Base-by-base conservation (phyloP, 2,797 vertebrate genomes). In the Aplochiton taeniatus region DNA sequence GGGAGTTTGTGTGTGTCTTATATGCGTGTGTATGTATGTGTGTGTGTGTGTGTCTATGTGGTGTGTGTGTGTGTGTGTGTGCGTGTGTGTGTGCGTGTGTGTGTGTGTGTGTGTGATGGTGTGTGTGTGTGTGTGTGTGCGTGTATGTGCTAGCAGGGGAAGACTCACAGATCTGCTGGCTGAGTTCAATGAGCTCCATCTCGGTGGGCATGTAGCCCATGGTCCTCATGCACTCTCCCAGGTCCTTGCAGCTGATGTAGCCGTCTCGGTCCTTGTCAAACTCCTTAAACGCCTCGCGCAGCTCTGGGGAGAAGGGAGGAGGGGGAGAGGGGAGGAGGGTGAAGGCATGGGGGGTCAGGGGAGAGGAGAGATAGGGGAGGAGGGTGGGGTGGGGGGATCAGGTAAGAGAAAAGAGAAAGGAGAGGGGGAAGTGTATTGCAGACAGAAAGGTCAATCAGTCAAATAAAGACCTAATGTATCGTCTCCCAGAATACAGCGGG, bases 161-260 rank as follows among this genome's bases (percentile, higher is more conserved):
- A 41, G 16, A 83, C 92, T 90, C 74, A 98, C 96, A 95, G 86
- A 98, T 98, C 81, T 97, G 93, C 89, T 99, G 97, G 46, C 97
- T 98, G 55, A 99, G 93, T 83, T 99, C 96, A 0, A 99, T 98
- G 66, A 99, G 94, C 68, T 99, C 97, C 97, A 99, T 99, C 87
- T 99, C 97, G 0, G 97, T 98, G 7, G 97, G 97, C 97, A 99
- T 99, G 85, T 96, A 99, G 66, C 97, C 97, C 95, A 99, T 94
- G 0, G 96, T 98, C 78, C 97, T 91, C 97, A 99, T 99, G 87
- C 97, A 99, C 75, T 96, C 95, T 14, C 97, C 97, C 83, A 99
- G 91, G 82, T 98, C 97, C 77, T 95, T 95, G 82, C 93, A 96
- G 90, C 93, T 95, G 82, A 99, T 98, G 81, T 95, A 98, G 19